Conservation (phyloP, 1,140 invertebrate genomes). For the Ostrea denselamellosa region DNA sequence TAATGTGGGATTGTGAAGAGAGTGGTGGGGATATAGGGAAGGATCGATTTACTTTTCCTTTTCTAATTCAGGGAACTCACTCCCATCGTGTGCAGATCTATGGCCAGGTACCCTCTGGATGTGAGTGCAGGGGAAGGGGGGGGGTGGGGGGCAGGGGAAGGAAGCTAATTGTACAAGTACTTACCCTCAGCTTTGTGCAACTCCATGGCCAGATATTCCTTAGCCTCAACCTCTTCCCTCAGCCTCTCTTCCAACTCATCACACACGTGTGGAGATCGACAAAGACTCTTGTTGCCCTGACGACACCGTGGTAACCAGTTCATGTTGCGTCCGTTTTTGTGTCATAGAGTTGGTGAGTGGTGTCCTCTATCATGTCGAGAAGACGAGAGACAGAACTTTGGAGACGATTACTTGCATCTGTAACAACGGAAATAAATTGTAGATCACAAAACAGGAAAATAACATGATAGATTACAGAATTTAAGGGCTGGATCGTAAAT, state of each 20-base stretch:
- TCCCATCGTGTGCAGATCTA: no score
- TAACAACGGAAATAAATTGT: background rate
- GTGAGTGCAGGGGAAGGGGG: no score
- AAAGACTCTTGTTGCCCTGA: conserved; percentile 60
- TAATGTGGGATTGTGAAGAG: no score
- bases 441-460: background rate
- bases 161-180: no score
- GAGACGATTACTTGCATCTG: conserved; percentile 73
- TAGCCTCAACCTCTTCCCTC: conserved; percentile 69
- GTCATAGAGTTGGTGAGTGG: conserved; percentile 72
- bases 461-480: no score
- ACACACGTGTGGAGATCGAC: conserved; percentile 55
- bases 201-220: conserved; percentile 75
- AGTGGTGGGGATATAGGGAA: no score
- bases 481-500: no score
- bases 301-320: conserved; percentile 65
- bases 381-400: conserved; percentile 71
- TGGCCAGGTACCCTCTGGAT: no score
- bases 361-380: conserved; percentile 73
- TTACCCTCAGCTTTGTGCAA: conserved; percentile 77
- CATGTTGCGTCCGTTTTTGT: conserved; percentile 68
- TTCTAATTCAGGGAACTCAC: no score
- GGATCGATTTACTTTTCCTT: no score
- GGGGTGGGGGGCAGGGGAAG: no score
- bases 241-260: conserved; percentile 73